Base-by-base conservation (phyloP, 2,113 vertebrate species). In the Pelecanus crispus region DNA sequence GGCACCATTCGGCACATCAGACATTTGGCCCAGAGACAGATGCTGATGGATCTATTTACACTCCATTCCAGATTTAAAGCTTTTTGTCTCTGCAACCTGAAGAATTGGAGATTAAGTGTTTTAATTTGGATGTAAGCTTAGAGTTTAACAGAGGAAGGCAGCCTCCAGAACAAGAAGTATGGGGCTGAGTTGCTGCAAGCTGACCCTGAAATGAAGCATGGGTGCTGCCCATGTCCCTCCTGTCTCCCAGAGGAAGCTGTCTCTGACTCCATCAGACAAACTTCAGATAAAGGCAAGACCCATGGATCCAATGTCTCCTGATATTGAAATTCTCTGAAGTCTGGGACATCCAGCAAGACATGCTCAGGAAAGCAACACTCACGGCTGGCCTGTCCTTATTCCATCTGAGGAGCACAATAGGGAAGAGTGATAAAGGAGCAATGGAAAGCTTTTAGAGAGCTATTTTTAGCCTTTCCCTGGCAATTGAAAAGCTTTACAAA, bases 1-100 rank as follows among this genome's bases (percentile, higher is more conserved):
- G 81, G 25, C 77, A 66, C 56, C 0, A 0, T 13, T 32, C 2
- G 4, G 12, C 47, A 47, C 32, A 16, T n/a, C 79, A 31, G 1
- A 10, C 6, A 1, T 32, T 44, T 72, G 44, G 67, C 45, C 47
- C 1, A 3, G 55, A 84, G 52, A 32, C 61, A 71, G 77, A 17
- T 2, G 5, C 34, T 73, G 80, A 55, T n/a, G 20, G 20, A 78
- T 74, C 34, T 68, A 13, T 67, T 81, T 67, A 40, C 29, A 8
- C 26, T 18, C 28, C 18, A 4, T 17, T 49, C 47, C 52, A 59
- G 38, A 36, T 36, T 13, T 36, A 65, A 45, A 70, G 59, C 8
- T 67, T 80, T 92, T 81, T 73, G 13, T 62, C 45, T 70, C 88
- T 7, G 3, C 38, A 56, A 10, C 21, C 20, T 86, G 20, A 83